Conservation (phyloP, 64 coral and sea anemone genomes). For the Platygyra sinensis region DNA sequence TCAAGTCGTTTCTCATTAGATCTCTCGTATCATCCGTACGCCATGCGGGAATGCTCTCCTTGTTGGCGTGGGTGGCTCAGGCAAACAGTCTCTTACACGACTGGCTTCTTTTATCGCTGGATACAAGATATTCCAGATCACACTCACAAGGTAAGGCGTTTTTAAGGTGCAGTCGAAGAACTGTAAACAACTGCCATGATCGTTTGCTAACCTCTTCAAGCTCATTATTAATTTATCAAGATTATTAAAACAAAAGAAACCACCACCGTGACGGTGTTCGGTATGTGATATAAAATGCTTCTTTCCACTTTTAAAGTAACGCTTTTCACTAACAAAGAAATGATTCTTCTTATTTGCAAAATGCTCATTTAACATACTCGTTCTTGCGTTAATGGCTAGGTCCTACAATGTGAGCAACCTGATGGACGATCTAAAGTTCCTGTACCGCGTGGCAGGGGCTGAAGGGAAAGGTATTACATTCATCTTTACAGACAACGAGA, state of each 20-base stretch:
- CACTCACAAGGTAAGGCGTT: conserved; percentile 71
- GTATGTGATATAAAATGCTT: no score
- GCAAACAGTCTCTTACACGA: conserved; percentile 94
- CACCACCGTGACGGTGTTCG: no score
- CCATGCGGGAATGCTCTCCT: conserved; percentile 93
- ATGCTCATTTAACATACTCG: no score
- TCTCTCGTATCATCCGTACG: conserved; percentile 94
- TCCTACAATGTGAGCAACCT: conserved; percentile 91
- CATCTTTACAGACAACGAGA: conserved; percentile 98
- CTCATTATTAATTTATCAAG: no score
- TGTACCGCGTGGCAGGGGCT: conserved; percentile 92
- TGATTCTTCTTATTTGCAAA: no score
- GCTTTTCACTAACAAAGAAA: no score
- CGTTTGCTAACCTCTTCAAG: no score
- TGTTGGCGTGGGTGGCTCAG: conserved; percentile 98
- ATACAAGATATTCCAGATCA: conserved; percentile 98
- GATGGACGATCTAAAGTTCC: conserved; percentile 94
- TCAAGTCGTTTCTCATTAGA: conserved; percentile 40
- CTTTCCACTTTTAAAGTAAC: no score
- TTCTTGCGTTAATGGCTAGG: conserved; percentile 18
- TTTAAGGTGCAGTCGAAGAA: neutral
- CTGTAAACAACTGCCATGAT: no score
- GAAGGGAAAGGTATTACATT: conserved; percentile 94
- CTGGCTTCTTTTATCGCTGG: conserved; percentile 98
- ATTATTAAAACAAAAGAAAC: no score